Evolutionary conservation across 2,797 vertebrate species (phyloP).

Genomic region (Pseudopleuronectes americanus): DNA sequence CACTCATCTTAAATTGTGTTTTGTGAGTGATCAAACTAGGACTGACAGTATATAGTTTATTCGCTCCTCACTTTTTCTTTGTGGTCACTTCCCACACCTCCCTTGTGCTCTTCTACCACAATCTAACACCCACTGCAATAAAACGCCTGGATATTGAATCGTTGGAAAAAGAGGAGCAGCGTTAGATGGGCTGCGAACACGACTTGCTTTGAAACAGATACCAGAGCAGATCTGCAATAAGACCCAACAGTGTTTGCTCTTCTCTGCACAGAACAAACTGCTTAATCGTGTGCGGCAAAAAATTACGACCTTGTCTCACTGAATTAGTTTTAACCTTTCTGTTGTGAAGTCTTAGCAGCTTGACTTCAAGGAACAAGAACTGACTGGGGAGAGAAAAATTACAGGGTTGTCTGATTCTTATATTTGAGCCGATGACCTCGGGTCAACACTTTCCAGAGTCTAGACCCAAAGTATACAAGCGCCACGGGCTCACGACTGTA

Average conservation of each 20-base stretch:
- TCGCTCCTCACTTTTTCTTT: conserved; percentile 46
- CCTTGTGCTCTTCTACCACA: conserved; percentile 39
- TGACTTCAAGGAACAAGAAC: conserved; percentile 16
- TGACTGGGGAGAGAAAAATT: conserved; percentile 33
- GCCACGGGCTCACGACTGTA: background rate
- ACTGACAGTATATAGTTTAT: conserved; percentile 40
- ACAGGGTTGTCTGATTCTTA: conserved; percentile 41
- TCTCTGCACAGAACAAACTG: conserved; percentile 27
- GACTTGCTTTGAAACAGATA: conserved; percentile 49
- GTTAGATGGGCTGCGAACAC: conserved; percentile 31
- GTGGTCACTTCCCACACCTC: conserved; percentile 54
- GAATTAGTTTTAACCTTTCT: conserved; percentile 18
- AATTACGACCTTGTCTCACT: conserved; percentile 37
- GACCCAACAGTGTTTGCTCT: conserved; percentile 29
- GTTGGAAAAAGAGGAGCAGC: conserved; percentile 31
- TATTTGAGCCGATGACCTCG: conserved; percentile 15
- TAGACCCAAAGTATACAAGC: background rate
- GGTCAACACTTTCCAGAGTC: conserved; percentile 17
- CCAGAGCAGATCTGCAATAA: conserved; percentile 42
- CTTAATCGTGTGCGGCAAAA: conserved; percentile 22
- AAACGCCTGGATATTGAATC: conserved; percentile 48
- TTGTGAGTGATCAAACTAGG: conserved; percentile 26
- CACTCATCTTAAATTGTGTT: conserved; percentile 22
- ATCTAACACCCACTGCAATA: conserved; percentile 56
- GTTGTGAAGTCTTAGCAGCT: conserved; percentile 15